These are phyloP conservation scores for Cyaniris semiargus DNA, from an alignment of 2,888 invertebrate genomes.

Conservation along the genomic window DNA sequence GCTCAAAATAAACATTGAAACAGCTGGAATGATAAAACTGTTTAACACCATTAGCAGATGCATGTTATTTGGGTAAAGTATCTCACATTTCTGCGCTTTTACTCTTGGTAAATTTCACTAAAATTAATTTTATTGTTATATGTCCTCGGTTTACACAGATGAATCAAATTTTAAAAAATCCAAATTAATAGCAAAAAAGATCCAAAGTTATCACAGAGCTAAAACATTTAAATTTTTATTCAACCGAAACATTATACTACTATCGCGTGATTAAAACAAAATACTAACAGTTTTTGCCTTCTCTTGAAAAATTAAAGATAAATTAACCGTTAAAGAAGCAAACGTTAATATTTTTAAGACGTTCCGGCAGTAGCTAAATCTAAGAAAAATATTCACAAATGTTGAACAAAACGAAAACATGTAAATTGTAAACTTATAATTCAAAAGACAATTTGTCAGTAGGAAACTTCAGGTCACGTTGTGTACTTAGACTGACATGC, in stretches of 20 bases:
- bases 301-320: background rate
- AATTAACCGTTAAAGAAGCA: background rate
- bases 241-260: background rate
- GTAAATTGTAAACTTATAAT: conserved; percentile 12
- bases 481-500: conserved; percentile 26
- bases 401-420: background rate
- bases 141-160: background rate
- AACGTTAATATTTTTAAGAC: background rate
- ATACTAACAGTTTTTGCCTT: background rate
- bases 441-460: conserved; percentile 20
- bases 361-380: background rate
- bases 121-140: background rate
- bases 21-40: conserved; percentile 23
- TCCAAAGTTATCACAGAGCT: conserved; percentile 1
- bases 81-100: background rate
- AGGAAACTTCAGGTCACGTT: conserved; percentile 33
- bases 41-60: background rate
- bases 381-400: background rate
- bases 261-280: background rate
- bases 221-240: background rate
- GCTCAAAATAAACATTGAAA: conserved; percentile 22
- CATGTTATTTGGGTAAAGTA: background rate
- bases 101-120: background rate
- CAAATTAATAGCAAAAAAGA: background rate
- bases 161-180: background rate